A percentile compares a stretch with the other conserved stretches of the same genome.
phyloP scores from a whole-genome alignment of 2,797 vertebrate genomes.

The Eupleurogrammus muticus region DNA sequence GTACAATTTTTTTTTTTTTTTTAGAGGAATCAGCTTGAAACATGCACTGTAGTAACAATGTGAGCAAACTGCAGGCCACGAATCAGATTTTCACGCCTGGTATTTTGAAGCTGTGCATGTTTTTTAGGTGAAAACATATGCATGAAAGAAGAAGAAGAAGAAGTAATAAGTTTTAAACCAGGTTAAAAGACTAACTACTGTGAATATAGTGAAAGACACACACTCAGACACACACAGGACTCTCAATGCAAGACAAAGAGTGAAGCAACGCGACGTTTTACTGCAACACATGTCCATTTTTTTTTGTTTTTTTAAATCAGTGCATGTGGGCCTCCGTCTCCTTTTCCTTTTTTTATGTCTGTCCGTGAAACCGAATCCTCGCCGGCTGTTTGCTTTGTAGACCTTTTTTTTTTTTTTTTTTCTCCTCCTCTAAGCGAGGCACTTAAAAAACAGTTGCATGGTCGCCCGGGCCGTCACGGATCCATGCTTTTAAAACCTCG shows the following conservation, averaged over 20 bases:
- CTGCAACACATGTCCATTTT: conserved; percentile 25
- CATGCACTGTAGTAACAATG: no score
- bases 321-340: conserved; percentile 17
- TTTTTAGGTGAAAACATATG: no score
- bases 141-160: no score
- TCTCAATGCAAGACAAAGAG: neutral
- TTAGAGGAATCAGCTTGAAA: no score
- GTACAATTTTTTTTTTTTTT: neutral
- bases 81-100: no score
- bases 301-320: no score
- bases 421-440: conserved; percentile 12
- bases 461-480: neutral
- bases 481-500: conserved; percentile 27
- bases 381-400: conserved; percentile 6
- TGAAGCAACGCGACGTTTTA: conserved; percentile 10
- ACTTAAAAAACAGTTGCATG: conserved; percentile 34
- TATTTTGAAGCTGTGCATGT: no score
- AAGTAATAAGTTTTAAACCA: no score
- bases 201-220: no score
- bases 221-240: no score
- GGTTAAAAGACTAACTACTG: neutral
- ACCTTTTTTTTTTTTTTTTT: conserved; percentile 2
- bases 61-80: no score
- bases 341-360: conserved; percentile 51
- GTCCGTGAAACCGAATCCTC: conserved; percentile 44